Percentiles rank a stretch among this genome's conserved stretches.
Evolutionary conservation across 2,113 vertebrate genomes (phyloP).

Genomic region (Bufo bufo): DNA sequence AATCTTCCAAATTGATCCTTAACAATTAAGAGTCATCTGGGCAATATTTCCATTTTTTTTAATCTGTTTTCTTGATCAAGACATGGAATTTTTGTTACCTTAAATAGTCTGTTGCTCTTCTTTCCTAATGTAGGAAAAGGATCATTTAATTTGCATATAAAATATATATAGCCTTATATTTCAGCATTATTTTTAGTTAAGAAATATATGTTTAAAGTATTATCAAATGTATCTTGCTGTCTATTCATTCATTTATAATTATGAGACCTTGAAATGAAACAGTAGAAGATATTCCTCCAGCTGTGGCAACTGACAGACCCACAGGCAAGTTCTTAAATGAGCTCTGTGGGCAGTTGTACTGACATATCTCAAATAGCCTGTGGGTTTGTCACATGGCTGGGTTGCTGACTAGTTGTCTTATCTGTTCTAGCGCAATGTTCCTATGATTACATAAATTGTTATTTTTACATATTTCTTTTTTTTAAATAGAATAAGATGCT

Average conservation of each 20-base stretch:
- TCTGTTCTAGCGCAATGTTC: slow-evolving; percentile 35
- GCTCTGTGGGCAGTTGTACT: slow-evolving; percentile 47
- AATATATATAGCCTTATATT: background rate
- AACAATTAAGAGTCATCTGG: too few species aligned
- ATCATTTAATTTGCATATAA: background rate
- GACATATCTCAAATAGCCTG: slow-evolving; percentile 54
- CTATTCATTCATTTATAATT: slow-evolving; percentile 51
- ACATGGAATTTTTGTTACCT: background rate
- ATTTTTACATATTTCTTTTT: slow-evolving; percentile 51
- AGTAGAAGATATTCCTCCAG: slow-evolving; percentile 60
- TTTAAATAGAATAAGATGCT: background rate
- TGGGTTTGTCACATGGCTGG: slow-evolving; percentile 48
- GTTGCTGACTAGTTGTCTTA: slow-evolving; percentile 38
- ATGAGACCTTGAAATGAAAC: slow-evolving; percentile 57
- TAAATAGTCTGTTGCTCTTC: background rate
- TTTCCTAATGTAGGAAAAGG: background rate
- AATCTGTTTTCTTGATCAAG: background rate
- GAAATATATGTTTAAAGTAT: slow-evolving; percentile 41
- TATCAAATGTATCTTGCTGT: slow-evolving; percentile 45
- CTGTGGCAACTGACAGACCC: slow-evolving; percentile 62
- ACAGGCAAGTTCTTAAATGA: slow-evolving; percentile 62
- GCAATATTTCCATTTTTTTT: background rate
- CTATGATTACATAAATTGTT: slow-evolving; percentile 54
- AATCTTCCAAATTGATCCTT: too few species aligned
- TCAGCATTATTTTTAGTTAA: slow-evolving; percentile 27